Base-by-base conservation (phyloP, 92 coral and sea anemone species). In the Paramuricea clavata region DNA sequence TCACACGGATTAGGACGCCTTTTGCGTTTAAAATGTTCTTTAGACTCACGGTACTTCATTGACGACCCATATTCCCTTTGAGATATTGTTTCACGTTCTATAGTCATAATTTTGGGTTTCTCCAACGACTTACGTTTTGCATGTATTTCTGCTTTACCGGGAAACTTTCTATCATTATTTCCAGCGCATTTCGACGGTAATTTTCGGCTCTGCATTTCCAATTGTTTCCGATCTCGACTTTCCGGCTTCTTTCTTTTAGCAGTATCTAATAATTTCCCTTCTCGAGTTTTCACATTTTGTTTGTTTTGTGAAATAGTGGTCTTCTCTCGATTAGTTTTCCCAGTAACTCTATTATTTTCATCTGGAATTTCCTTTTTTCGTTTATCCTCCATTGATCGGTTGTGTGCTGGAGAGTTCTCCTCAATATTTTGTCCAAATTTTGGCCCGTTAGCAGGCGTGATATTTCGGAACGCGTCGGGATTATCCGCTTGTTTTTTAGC, bases 401-500 rank as follows among this genome's bases (percentile, higher is more conserved):
- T 39, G 2, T 28, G 9, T 31, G 21, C 6, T 65, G 22, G 39
- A 10, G 35, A 12, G 27, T 31, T 65, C 15, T 65, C 47, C 36
- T 56, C 30, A 19, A 2, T 30, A 31, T 33, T 30, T 13, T 59
- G 25, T 10, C 60, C 31, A 16, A 34, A 5, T 79, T 60, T 79
- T 17, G 43, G 17, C 10, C 15, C 44, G 19, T 5, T 56, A 9
- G 31, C 67, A 41, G 54, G 9, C 47, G 70, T 15, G 4, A 57
- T 26, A 11, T 57, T 36, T 67, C 57, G 50, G 22, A 42, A 16
- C 43, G 84, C 84, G 36, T 79, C 84, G 73, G 84, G 84, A 61
- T 79, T 79, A 30, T 79, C 67, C 52, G 35, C 57, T 17, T 61
- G 84, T 78, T 75, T 39, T 79, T 94, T 95, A 26, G 99, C 99